Evolutionary conservation across 2,113 vertebrate genomes (phyloP), one percentile per base, ranked within the genome.

Genomic region (Bagarius yarrelli): DNA sequence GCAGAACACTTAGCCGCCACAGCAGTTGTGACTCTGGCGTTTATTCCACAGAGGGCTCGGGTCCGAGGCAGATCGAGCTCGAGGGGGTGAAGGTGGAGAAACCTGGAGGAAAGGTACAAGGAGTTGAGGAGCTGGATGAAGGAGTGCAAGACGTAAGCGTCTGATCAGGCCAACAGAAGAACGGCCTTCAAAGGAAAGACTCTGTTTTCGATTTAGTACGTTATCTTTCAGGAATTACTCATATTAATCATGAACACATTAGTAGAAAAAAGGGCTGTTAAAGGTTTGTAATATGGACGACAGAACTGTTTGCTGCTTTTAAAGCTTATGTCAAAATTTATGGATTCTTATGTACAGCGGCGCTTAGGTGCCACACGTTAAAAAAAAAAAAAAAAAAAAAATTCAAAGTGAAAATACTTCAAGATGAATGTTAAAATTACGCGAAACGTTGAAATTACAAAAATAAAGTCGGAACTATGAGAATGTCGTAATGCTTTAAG

Each of bases 1-100:
- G 6, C 50, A 76, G 72, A 52, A 67, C 79, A 34, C 89, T 89
- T 81, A 85, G 75, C n/a, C 85, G 88, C 0, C 89, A 91, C 72
- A 80, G 63, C 86, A 92, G 91, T 55, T 64, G 83, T 6, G 92
- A 93, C 83, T 93, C 91, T 0, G 92, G 92, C 0, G 80, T 93
- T 18, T 91, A 90, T 79, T 93, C 91, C 27, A 66, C 86, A 0
- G 90, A 89, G 44, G 84, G 82, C 27, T 90, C 88, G 0, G 30
- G 70, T 3, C 73, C 32, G 25, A 74, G 1, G 47, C 84, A 44
- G 57, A 59, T 11, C 19, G 57, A 27, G 11, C 53, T 19, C 18
- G 53, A 18, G 6, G 18, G 63, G 11, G 30, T 87, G 3, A 88
- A 83, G 66, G 40, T 89, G 87, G 19, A 52, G 47, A 66, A 83